These are phyloP conservation scores for Peromyscus maniculatus DNA, from an alignment of 2,113 vertebrate species.

Conservation along the genomic window DNA sequence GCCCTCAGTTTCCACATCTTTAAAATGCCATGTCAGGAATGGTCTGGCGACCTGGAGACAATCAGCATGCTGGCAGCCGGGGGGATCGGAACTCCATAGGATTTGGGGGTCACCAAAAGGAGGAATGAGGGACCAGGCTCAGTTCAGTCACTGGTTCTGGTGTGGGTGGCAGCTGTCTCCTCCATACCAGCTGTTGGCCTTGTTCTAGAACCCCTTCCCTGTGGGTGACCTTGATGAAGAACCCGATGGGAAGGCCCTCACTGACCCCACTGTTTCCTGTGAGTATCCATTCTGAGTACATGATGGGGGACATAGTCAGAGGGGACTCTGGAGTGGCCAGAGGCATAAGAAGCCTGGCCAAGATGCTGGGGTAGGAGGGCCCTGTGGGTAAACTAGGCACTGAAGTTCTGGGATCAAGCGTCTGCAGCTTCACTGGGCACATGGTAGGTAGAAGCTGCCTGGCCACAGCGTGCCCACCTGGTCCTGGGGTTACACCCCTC, in stretches of 20 bases:
- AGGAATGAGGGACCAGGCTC: too few relatives aligned
- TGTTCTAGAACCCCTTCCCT: not conserved
- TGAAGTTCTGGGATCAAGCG: not conserved
- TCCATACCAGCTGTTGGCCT: rapidly evolving
- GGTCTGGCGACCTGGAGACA: not conserved
- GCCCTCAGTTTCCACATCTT: not conserved
- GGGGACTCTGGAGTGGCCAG: not conserved
- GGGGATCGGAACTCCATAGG: not conserved
- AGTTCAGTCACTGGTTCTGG: not conserved
- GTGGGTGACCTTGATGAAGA: not conserved
- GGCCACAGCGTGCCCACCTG: not conserved
- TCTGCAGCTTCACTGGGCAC: not conserved
- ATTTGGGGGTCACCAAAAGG: not conserved
- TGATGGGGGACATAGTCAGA: not conserved
- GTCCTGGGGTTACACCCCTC: not conserved
- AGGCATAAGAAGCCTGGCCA: not conserved
- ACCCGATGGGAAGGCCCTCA: not conserved
- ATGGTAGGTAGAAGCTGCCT: not conserved
- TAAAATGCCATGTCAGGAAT: not conserved
- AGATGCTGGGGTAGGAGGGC: not conserved
- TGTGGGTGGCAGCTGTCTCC: not conserved
- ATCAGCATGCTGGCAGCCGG: not conserved
- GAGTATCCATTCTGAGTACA: not conserved
- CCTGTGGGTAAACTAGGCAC: too few relatives aligned
- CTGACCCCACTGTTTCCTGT: not conserved